Conservation (phyloP, 2,888 invertebrate species). For the Amblyteles armatorius region DNA sequence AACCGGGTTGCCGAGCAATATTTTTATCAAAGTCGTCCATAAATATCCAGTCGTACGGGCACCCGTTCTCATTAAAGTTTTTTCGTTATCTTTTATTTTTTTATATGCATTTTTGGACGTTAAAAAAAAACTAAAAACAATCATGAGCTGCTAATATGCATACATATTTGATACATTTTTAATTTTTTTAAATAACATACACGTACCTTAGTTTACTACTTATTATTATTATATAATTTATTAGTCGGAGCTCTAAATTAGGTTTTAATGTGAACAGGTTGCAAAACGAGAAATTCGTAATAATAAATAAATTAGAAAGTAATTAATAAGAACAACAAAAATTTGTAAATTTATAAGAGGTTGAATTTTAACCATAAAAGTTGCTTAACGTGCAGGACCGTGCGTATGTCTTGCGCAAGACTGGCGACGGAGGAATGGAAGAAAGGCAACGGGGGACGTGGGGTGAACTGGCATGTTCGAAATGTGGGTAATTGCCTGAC, state of each 20-base stretch:
- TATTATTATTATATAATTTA: too few relatives aligned
- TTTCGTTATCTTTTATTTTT: neutral
- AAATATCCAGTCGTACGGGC: neutral
- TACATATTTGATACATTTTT: neutral
- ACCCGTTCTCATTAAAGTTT: neutral
- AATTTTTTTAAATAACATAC: neutral
- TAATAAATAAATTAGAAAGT: too few relatives aligned
- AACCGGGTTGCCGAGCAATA: neutral
- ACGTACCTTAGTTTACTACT: too few relatives aligned
- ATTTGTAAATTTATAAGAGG: neutral
- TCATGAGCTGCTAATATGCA: too few relatives aligned
- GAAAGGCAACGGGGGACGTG: conserved; percentile 65
- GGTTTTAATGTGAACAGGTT: too few relatives aligned
- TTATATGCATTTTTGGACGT: neutral
- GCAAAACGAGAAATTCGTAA: too few relatives aligned
- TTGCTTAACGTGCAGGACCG: neutral
- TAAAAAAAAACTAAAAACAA: neutral
- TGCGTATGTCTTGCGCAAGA: neutral
- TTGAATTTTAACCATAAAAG: neutral
- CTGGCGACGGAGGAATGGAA: conserved; percentile 21
- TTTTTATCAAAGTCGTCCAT: neutral
- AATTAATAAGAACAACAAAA: neutral
- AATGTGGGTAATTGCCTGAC: conserved; percentile 82
- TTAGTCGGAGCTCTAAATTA: too few relatives aligned
- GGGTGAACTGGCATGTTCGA: conserved; percentile 69